Conservation (phyloP, 2,888 invertebrate genomes). For the Lithophane socia region DNA sequence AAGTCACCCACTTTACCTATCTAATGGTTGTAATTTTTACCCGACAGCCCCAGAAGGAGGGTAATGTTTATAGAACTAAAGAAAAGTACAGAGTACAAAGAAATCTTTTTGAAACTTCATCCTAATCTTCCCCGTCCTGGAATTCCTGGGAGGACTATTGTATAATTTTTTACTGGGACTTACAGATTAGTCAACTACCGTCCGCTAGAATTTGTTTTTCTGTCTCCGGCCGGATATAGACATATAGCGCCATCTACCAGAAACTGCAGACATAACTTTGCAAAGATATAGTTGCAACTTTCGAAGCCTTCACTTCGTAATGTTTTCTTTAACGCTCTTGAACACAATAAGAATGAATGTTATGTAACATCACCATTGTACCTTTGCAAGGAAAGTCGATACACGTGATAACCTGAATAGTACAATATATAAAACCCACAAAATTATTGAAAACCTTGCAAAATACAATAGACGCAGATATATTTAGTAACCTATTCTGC, state of each 20-base stretch:
- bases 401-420: slow-evolving; percentile 2
- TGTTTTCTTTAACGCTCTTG: slow-evolving; percentile 19
- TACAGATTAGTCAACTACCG: slow-evolving; percentile 3
- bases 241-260: slow-evolving; percentile 52
- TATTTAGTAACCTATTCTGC: too few relatives aligned
- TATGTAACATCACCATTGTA: neutral
- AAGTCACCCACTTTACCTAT: neutral
- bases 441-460: neutral
- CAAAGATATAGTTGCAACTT: slow-evolving; percentile 14
- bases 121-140: neutral
- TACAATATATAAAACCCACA: neutral
- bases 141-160: neutral
- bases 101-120: neutral
- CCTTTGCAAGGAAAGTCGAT: neutral
- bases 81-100: neutral
- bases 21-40: neutral
- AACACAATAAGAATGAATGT: slow-evolving; percentile 13
- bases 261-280: slow-evolving; percentile 17
- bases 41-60: too few relatives aligned
- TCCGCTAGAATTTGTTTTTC: neutral
- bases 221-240: neutral
- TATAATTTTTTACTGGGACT: too few relatives aligned
- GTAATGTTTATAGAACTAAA: neutral
- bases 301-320: slow-evolving; percentile 11
- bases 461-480: too few relatives aligned